Evolutionary conservation across 2,113 vertebrate species (phyloP), one percentile per base, ranked within the genome.

Genomic region (Syngnathus floridae): DNA sequence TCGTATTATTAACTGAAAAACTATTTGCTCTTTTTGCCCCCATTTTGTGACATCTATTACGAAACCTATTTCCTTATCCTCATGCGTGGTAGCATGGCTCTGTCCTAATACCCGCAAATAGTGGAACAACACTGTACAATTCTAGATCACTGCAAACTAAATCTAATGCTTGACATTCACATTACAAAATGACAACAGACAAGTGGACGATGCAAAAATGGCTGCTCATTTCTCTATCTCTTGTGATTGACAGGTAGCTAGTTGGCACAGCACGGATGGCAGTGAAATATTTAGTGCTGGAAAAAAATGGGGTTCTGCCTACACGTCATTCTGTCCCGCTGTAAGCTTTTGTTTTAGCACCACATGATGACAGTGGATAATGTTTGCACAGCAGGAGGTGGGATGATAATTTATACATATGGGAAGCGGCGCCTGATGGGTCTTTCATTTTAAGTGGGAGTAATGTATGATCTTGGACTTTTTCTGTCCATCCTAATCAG

Each of bases 391-490:
- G 62, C 55, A 72, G 70, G 69, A 60, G 66, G 73, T 45, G 52
- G 58, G 26, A 35, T 45, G 71, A 64, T 77, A 58, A 78, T 81
- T 82, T 79, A 75, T 80, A 69, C 63, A 61, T 75, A 46, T 63
- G 72, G 69, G 68, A 74, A 40, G 26, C 62, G 21, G 61, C 41
- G 74, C 72, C 35, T 45, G 68, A 72, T 65, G 63, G 64, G 19
- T 68, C 4, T 46, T 68, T 78, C 56, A 17, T 19, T 49, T 9
- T 26, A 51, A 41, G 66, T 73, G 63, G 70, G 61, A 52, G 38
- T 78, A 64, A 71, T 75, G 66, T 74, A 74, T 72, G 26, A 52
- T 52, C 49, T 67, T 67, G 57, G 58, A 72, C 55, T 59, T 62
- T 54, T 12, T 22, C 64, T 36, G 55, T 74, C 65, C 52, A 3